These are phyloP conservation scores for Dolichomitus sp. DNA, from an alignment of 2,888 invertebrate species.

Conservation along the genomic window DNA sequence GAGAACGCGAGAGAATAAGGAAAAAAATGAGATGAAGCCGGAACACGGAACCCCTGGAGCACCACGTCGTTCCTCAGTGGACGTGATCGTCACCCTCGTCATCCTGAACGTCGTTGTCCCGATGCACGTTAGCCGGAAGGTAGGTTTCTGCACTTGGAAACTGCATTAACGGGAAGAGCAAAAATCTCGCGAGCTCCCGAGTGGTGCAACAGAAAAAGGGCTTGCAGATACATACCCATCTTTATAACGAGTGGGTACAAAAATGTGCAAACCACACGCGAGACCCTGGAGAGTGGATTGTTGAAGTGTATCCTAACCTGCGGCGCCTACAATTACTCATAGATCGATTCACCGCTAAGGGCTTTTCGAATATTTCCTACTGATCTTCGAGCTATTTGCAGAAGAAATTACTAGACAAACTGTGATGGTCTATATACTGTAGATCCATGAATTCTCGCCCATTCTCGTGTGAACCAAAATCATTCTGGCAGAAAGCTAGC, in stretches of 20 bases:
- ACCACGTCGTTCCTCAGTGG: conserved; percentile 13
- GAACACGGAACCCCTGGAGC: conserved; percentile 30
- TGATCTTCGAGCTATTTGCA: conserved; percentile 21
- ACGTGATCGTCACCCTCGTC: conserved; percentile 55
- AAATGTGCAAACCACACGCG: conserved; percentile 49
- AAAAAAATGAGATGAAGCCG: conserved; percentile 29
- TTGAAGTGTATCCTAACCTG: conserved; percentile 33
- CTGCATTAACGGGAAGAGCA: conserved; percentile 34
- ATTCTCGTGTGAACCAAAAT: conserved; percentile 45
- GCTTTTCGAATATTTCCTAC: conserved; percentile 3
- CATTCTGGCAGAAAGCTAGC: neutral
- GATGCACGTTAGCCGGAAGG: conserved; percentile 30
- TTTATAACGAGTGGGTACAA: conserved; percentile 55
- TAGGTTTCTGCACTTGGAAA: conserved; percentile 17
- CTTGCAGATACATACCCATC: conserved; percentile 11
- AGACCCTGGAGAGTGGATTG: conserved; percentile 37
- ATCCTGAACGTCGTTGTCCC: conserved; percentile 55
- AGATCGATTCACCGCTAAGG: conserved; percentile 42
- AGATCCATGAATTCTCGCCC: conserved; percentile 17
- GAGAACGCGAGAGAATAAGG: neutral
- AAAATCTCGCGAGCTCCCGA: conserved; percentile 8
- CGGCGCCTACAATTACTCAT: conserved; percentile 42
- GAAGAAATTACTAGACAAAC: conserved; percentile 9
- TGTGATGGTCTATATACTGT: neutral
- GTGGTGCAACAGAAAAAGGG: conserved; percentile 28